phyloP scores from a whole-genome alignment of 2,113 vertebrate species.

The Microcebus tavaratra region DNA sequence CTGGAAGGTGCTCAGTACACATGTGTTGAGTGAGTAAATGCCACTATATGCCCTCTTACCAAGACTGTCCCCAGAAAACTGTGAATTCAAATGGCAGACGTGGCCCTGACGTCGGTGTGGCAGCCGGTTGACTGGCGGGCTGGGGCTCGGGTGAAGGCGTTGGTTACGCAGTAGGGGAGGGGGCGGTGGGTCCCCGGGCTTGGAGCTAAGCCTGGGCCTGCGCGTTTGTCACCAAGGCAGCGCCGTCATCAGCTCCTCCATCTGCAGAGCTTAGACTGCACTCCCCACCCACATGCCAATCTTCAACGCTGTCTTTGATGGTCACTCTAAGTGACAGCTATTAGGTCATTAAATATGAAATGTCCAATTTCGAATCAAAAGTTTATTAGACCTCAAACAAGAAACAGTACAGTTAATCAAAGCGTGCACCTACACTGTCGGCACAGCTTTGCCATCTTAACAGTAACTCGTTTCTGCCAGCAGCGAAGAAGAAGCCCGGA shows the following conservation, averaged over 20 bases:
- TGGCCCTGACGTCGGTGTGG: neutral
- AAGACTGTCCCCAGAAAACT: neutral
- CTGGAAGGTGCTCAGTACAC: neutral
- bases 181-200: rapidly evolving
- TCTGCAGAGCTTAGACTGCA: rapidly evolving
- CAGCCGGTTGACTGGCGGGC: neutral
- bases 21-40: neutral
- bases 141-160: rapidly evolving
- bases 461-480: no score
- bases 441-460: no score
- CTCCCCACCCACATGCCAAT: rapidly evolving
- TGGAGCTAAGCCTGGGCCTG: rapidly evolving
- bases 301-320: no score
- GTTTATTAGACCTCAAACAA: no score
- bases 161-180: rapidly evolving
- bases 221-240: rapidly evolving
- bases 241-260: no score
- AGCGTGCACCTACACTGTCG: no score
- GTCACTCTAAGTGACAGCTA: no score
- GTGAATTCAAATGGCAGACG: rapidly evolving
- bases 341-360: no score
- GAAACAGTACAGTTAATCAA: no score
- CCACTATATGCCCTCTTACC: rapidly evolving
- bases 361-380: no score
- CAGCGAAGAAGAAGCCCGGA: no score